Evolutionary conservation across 2,113 vertebrate species (phyloP).

Genomic region (Pipa parva): DNA sequence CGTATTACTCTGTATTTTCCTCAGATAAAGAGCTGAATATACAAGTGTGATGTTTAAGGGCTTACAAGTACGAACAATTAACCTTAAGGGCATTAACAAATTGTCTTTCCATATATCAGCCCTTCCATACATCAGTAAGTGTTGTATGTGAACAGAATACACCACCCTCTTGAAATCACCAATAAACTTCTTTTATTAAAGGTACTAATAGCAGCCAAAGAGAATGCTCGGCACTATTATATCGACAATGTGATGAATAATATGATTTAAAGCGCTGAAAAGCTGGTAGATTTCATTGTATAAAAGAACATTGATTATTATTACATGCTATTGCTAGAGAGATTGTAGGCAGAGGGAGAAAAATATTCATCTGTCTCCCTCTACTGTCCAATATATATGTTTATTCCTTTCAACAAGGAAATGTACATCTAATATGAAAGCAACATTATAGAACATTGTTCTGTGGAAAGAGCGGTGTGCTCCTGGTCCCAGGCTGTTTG

Average conservation of each 20-base stretch:
- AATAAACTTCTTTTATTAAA: not conserved
- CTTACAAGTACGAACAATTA: not conserved
- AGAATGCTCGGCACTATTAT: not conserved
- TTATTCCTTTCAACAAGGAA: not conserved
- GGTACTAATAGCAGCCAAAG: not conserved
- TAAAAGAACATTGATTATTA: not conserved
- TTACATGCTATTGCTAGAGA: not conserved
- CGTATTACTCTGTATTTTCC: too few relatives aligned
- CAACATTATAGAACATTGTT: slow-evolving; percentile 63
- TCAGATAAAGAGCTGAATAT: not conserved
- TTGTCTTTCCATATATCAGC: not conserved
- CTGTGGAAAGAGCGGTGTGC: slow-evolving; percentile 71
- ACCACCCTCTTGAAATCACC: not conserved
- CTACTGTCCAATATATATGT: slow-evolving; percentile 42
- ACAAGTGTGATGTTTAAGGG: too few relatives aligned
- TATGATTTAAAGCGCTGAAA: not conserved
- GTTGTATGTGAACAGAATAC: not conserved
- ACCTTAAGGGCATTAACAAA: not conserved
- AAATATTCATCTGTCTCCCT: slow-evolving; percentile 45
- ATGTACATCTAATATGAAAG: not conserved
- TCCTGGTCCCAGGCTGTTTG: slow-evolving; percentile 91
- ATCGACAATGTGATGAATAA: not conserved
- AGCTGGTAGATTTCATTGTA: not conserved
- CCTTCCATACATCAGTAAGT: not conserved
- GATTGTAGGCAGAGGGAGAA: not conserved